Conservation (phyloP, 2,797 vertebrate genomes). For the Manis pentadactyla region DNA sequence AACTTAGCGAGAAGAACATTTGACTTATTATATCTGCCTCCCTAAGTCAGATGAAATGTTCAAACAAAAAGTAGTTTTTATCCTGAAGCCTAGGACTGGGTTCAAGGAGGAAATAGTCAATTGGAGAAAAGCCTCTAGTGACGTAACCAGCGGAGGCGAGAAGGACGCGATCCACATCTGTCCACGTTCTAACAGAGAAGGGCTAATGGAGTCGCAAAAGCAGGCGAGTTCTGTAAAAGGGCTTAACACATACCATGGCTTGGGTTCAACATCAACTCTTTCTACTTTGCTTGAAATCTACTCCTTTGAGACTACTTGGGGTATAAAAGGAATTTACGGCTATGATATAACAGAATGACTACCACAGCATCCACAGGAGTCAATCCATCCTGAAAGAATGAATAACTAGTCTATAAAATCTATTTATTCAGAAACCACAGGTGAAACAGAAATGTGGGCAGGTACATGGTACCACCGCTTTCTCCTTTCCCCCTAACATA, state of each 20-base stretch:
- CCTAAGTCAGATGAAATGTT: constrained; percentile 68
- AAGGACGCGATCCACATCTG: neutral
- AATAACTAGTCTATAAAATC: neutral
- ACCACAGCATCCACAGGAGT: neutral
- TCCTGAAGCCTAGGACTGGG: neutral
- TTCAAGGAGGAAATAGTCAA: neutral
- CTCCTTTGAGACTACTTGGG: neutral
- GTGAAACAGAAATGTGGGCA: neutral
- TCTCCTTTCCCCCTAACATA: neutral
- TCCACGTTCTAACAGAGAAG: neutral
- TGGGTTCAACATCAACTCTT: neutral
- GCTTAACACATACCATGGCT: neutral
- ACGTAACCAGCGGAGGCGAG: neutral
- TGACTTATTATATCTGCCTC: constrained; percentile 70
- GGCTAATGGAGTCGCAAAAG: neutral
- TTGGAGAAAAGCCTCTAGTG: neutral
- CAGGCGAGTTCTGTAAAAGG: neutral
- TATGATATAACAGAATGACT: neutral
- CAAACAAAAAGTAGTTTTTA: constrained; percentile 67
- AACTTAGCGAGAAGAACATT: constrained; percentile 44
- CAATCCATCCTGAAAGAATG: neutral
- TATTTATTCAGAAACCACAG: neutral
- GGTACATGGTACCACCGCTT: neutral
- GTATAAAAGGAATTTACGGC: neutral
- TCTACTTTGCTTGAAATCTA: neutral